These are phyloP conservation scores for Galemys pyrenaicus DNA, from an alignment of 2,113 vertebrate species.

Conservation along the genomic window DNA sequence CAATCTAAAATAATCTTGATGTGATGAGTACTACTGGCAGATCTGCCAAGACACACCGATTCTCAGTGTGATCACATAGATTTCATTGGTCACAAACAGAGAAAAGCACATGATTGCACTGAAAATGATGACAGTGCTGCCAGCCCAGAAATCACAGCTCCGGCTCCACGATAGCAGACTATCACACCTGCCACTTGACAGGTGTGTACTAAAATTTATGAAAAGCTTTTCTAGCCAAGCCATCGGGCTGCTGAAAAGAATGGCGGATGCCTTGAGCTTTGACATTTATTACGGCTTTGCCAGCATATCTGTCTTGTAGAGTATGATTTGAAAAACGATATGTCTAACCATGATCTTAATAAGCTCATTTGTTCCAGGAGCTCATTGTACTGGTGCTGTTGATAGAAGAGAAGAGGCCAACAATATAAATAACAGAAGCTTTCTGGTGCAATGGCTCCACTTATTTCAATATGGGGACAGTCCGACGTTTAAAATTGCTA, in stretches of 20 bases:
- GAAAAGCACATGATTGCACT: conserved; percentile 51
- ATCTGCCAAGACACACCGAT: conserved; percentile 64
- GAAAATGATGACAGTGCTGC: conserved; percentile 48
- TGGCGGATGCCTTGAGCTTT: conserved; percentile 64
- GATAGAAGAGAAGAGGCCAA: conserved; percentile 73
- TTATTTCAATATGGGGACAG: conserved; percentile 66
- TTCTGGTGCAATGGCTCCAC: conserved; percentile 62
- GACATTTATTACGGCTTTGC: conserved; percentile 78
- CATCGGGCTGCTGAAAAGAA: conserved; percentile 78
- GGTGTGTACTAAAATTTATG: conserved; percentile 77
- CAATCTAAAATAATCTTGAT: conserved; percentile 81
- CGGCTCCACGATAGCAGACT: conserved; percentile 51
- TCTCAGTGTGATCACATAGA: conserved; percentile 69
- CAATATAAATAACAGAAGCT: conserved; percentile 76
- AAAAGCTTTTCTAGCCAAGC: conserved; percentile 77
- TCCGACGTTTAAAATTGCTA: background rate
- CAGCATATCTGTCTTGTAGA: conserved; percentile 74
- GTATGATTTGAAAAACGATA: conserved; percentile 82
- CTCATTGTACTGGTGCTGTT: conserved; percentile 78
- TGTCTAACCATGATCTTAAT: conserved; percentile 83
- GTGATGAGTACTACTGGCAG: conserved; percentile 75
- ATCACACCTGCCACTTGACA: conserved; percentile 78
- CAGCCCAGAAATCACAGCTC: conserved; percentile 72
- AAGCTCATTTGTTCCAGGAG: conserved; percentile 80
- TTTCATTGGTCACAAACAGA: conserved; percentile 73